phyloP scores from a whole-genome alignment of 1,140 invertebrate species.

The Eupeodes corollae region DNA sequence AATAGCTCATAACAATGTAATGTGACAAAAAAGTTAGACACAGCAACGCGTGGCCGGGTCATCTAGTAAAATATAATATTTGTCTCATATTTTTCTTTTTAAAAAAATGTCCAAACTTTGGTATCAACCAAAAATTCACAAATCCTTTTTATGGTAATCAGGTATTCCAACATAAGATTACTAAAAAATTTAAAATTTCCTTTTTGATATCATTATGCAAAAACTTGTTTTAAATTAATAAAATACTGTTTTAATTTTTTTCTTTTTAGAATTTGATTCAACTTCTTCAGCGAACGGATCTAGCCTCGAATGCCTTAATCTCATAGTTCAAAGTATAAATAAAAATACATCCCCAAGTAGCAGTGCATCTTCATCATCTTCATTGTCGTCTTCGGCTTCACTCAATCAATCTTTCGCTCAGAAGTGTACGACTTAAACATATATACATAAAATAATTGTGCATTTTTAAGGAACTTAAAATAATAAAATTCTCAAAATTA shows the following conservation, averaged over 20 bases:
- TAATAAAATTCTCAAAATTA: too few relatives aligned
- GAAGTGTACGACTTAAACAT: constrained; percentile 27
- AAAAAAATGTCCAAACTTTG: too few relatives aligned
- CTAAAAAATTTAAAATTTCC: neutral
- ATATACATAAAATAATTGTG: neutral
- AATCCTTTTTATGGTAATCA: too few relatives aligned
- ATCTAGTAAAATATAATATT: too few relatives aligned
- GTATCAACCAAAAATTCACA: too few relatives aligned
- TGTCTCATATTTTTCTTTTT: too few relatives aligned
- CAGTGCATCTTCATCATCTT: constrained; percentile 4
- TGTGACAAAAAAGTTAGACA: too few relatives aligned
- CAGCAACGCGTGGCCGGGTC: too few relatives aligned
- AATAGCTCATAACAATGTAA: too few relatives aligned
- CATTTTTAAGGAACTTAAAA: too few relatives aligned
- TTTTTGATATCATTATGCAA: constrained; percentile 1
- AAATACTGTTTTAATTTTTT: constrained; percentile 1
- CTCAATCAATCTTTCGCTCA: constrained; percentile 28
- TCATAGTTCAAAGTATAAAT: constrained; percentile 55
- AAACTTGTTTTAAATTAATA: neutral
- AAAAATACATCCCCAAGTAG: constrained; percentile 13
- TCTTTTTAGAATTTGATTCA: constrained; percentile 11
- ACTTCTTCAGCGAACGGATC: constrained; percentile 36
- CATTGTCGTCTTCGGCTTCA: constrained; percentile 3
- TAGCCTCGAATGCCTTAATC: constrained; percentile 49
- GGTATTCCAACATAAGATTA: neutral